Percentiles rank a stretch among this genome's conserved stretches.
These are phyloP conservation scores for Drosophila borealis DNA, from an alignment of 2,888 invertebrate species.

Conservation along the genomic window DNA sequence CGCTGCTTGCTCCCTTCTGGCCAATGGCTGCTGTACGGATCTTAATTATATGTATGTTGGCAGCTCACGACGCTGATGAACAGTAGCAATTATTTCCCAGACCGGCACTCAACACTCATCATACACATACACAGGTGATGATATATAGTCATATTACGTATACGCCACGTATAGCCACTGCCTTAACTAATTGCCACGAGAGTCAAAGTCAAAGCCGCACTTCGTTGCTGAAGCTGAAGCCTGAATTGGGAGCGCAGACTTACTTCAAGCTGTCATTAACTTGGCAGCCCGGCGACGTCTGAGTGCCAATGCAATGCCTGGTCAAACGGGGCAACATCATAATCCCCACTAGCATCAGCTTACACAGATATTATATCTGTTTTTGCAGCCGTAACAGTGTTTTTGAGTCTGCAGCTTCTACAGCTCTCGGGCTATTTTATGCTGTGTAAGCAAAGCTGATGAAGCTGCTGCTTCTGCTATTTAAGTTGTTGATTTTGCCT, in stretches of 20 bases:
- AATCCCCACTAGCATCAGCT: slow-evolving; percentile 53
- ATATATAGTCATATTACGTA: slow-evolving; percentile 73
- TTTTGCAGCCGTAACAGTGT: slow-evolving; percentile 16
- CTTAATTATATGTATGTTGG: slow-evolving; percentile 78
- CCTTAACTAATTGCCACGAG: slow-evolving; percentile 57
- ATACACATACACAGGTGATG: slow-evolving; percentile 47
- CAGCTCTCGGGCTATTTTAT: slow-evolving; percentile 35
- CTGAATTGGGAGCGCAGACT: slow-evolving; percentile 33
- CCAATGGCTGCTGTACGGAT: slow-evolving; percentile 26
- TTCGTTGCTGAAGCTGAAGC: neutral
- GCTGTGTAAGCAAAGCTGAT: slow-evolving; percentile 66
- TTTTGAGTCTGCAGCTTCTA: slow-evolving; percentile 13
- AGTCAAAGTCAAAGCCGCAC: slow-evolving; percentile 56
- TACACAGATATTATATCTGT: slow-evolving; percentile 34
- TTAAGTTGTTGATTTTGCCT: slow-evolving; percentile 9
- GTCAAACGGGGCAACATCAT: slow-evolving; percentile 67
- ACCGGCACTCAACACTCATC: slow-evolving; percentile 71
- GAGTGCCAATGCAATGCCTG: slow-evolving; percentile 60
- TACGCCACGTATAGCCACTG: slow-evolving; percentile 59
- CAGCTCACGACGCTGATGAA: slow-evolving; percentile 65
- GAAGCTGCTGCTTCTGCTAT: slow-evolving; percentile 17
- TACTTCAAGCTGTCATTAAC: slow-evolving; percentile 78
- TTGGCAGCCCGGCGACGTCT: slow-evolving; percentile 62
- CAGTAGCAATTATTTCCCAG: slow-evolving; percentile 78
- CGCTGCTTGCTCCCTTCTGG: slow-evolving; percentile 13